A percentile compares a stretch with the other conserved stretches of the same genome.
These are phyloP conservation scores for Catostomus latipinnis DNA, from an alignment of 2,797 vertebrate species.

Conservation along the genomic window DNA sequence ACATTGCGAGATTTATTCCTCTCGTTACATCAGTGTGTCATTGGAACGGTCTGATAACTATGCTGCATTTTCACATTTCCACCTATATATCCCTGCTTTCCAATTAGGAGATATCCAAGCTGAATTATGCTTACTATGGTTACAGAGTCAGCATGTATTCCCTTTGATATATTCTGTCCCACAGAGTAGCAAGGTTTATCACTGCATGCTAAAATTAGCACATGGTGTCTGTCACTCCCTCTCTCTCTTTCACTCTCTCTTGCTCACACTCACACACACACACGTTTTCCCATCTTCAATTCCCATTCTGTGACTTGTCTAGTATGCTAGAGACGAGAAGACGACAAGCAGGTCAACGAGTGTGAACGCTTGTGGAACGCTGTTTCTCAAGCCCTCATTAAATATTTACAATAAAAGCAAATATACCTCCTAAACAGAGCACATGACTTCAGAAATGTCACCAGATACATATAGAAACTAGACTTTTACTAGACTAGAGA, in stretches of 20 bases:
- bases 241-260: slow-evolving; percentile 31
- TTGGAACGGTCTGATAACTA: neutral
- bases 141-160: slow-evolving; percentile 75
- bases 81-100: slow-evolving; percentile 53
- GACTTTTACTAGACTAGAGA: too few relatives aligned
- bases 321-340: slow-evolving; percentile 5
- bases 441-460: neutral
- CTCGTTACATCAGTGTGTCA: neutral
- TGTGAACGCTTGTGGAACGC: slow-evolving; percentile 4
- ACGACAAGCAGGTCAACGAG: slow-evolving; percentile 10
- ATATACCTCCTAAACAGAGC: neutral
- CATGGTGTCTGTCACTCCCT: slow-evolving; percentile 24
- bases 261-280: slow-evolving; percentile 15
- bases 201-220: slow-evolving; percentile 75
- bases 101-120: slow-evolving; percentile 73
- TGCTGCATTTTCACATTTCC: neutral
- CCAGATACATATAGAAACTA: neutral
- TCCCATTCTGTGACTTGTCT: slow-evolving; percentile 22
- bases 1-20: too few relatives aligned
- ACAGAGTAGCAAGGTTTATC: slow-evolving; percentile 69
- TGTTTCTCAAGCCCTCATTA: neutral
- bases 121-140: slow-evolving; percentile 77
- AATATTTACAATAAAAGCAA: slow-evolving; percentile 8
- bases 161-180: slow-evolving; percentile 76
- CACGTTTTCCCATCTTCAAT: neutral